These are phyloP conservation scores for Melozone crissalis DNA, from an alignment of 2,113 vertebrate genomes.

Conservation along the genomic window DNA sequence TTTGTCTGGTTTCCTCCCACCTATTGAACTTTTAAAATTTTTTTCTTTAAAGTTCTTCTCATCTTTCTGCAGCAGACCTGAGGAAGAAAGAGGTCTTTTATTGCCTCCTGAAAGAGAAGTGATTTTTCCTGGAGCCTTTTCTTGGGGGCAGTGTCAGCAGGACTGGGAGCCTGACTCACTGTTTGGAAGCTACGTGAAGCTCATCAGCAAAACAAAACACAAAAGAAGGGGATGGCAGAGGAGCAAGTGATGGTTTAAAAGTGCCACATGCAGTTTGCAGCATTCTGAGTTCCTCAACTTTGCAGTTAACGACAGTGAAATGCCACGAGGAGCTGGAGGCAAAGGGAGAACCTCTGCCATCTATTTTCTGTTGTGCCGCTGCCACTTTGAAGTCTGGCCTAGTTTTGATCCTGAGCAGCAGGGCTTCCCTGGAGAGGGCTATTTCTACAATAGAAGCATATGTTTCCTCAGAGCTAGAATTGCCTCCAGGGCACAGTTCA, in stretches of 20 bases:
- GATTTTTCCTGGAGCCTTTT: conserved; percentile 43
- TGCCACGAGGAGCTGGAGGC: neutral
- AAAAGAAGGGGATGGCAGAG: neutral
- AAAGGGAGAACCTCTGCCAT: neutral
- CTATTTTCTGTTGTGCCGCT: neutral
- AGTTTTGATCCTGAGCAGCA: conserved; percentile 12
- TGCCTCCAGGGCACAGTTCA: neutral
- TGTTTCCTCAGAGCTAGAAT: neutral
- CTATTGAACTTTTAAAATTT: neutral
- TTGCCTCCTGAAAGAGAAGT: neutral
- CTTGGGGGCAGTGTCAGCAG: neutral
- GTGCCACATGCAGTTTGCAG: neutral
- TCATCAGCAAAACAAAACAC: neutral
- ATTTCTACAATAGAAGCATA: neutral
- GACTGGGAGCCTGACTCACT: conserved; percentile 34
- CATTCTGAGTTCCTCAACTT: neutral
- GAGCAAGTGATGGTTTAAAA: neutral
- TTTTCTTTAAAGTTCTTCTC: conserved; percentile 10
- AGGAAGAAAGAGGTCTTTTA: neutral
- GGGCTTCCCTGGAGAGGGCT: conserved; percentile 22
- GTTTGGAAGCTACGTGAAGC: neutral
- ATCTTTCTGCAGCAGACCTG: conserved; percentile 12
- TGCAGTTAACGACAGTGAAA: neutral
- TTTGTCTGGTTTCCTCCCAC: neutral
- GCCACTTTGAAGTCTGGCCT: conserved; percentile 4